These are phyloP conservation scores for Ranitomeya imitator DNA, from an alignment of 2,113 vertebrate genomes.

Conservation along the genomic window DNA sequence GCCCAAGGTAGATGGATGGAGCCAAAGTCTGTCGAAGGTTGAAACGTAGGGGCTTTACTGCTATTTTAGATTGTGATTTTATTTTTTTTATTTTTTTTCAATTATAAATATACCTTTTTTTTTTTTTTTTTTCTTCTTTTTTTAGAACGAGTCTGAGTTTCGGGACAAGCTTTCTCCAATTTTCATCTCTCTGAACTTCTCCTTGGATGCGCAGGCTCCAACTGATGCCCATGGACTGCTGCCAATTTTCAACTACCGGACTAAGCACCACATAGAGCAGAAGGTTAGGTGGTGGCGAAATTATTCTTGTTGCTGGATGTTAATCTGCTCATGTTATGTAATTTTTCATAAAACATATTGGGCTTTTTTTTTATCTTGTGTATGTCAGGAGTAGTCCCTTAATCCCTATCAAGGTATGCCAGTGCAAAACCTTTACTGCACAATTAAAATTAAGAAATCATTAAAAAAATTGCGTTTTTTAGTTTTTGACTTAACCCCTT, in stretches of 20 bases:
- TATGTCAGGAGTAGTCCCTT: not conserved
- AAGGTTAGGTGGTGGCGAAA: slow-evolving; percentile 73
- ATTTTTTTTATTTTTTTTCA: too few species aligned
- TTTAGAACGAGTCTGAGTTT: slow-evolving; percentile 88
- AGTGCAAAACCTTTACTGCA: too few species aligned
- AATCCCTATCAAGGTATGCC: too few species aligned
- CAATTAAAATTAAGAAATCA: too few species aligned
- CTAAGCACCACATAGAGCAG: slow-evolving; percentile 77
- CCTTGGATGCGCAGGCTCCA: slow-evolving; percentile 77
- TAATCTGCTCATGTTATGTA: not conserved
- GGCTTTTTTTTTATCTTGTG: not conserved
- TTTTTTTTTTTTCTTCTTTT: slow-evolving; percentile 32
- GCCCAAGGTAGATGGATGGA: not conserved
- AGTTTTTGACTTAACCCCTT: too few species aligned
- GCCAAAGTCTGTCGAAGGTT: not conserved
- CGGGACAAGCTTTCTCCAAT: slow-evolving; percentile 91
- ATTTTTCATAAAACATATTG: not conserved
- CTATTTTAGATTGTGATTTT: not conserved
- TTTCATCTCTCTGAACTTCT: slow-evolving; percentile 85
- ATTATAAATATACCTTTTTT: not conserved
- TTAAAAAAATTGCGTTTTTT: too few species aligned
- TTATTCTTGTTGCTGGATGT: not conserved
- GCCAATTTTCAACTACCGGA: slow-evolving; percentile 85
- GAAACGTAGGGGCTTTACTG: not conserved
- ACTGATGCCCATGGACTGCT: slow-evolving; percentile 76